Evolutionary conservation across 2,888 invertebrate species (phyloP).

Genomic region (Nyleta sp.): DNA sequence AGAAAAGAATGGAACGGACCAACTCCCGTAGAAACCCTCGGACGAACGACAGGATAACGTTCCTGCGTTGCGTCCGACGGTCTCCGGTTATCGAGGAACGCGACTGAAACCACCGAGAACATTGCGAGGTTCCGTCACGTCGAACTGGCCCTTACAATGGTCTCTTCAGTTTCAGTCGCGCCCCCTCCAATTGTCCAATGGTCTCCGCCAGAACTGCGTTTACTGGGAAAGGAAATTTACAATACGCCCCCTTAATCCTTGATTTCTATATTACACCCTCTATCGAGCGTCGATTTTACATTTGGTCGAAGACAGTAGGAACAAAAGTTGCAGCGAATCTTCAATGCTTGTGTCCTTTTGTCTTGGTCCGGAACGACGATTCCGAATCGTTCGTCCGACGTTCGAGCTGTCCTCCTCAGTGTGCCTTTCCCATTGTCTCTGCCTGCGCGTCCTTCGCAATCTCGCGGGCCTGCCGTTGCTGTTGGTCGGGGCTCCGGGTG

Average conservation of each 20-base stretch:
- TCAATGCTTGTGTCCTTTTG: background rate
- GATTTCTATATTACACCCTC: conserved; percentile 23
- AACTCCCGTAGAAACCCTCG: too few species aligned
- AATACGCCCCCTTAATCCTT: conserved; percentile 13
- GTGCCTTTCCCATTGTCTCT: conserved; percentile 63
- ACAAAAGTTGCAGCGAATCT: conserved; percentile 2
- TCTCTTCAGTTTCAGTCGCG: too few species aligned
- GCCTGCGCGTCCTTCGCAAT: conserved; percentile 50
- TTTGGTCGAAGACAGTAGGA: conserved; percentile 1
- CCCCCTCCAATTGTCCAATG: too few species aligned
- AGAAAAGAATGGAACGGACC: background rate
- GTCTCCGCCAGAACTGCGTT: too few species aligned
- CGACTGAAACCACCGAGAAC: too few species aligned
- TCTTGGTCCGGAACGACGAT: background rate
- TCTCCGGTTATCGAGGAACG: too few species aligned
- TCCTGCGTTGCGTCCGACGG: too few species aligned
- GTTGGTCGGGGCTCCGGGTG: conserved; percentile 16
- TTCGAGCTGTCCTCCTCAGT: conserved; percentile 56
- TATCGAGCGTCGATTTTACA: conserved; percentile 27
- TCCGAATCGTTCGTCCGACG: background rate
- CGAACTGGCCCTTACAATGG: too few species aligned
- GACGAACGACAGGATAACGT: too few species aligned
- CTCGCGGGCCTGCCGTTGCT: conserved; percentile 24
- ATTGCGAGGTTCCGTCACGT: too few species aligned
- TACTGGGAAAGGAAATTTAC: conserved; percentile 7